Evolutionary conservation across 1,140 invertebrate genomes (phyloP), one percentile per base, ranked within the genome.

Genomic region (Limonius californicus): DNA sequence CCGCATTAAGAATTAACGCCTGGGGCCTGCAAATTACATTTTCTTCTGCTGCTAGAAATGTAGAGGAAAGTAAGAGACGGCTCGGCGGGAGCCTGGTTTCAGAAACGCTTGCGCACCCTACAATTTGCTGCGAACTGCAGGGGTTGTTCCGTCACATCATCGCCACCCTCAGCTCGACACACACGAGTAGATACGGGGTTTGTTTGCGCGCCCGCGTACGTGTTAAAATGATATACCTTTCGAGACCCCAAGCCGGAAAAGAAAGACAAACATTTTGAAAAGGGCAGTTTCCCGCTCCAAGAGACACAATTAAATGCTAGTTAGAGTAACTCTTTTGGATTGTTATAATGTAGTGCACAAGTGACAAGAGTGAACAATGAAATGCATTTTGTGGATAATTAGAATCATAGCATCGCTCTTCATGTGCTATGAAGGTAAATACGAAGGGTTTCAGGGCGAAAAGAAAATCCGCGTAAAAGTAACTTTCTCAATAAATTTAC

Each of bases 141-240:
- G 45, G 45, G 45, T 50, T 50, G 45, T 50, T 50, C 45, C 16
- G 45, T 50, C 45, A 50, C 45, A 50, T 50, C 45, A 19, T 50
- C 45, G 45, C 20, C 9, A 50, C 45, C 45, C 45, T 50, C 14
- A 21, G 6, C n/a, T 50, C 45, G n/a, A 50, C 20, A 19, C 45
- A 21, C 45, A 50, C 45, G 45, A 19, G 42, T 15, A 18, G 45
- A 12, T 14, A 18, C 45, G 14, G 20, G 45, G 9, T 19, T 50
- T 21, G 16, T 50, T 50, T 50, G 19, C 45, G 45, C 45, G 45
- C 8, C 14, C 45, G 45, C 45, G 45, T 50, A 18, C 14, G 16
- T 19, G 45, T 18, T 50, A 12, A 18, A 18, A 19, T 19, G 7
- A 50, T 21, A 18, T 8, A 50, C 45, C 9, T 50, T 21, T 3